Percentiles rank a stretch among this genome's conserved stretches.
phyloP scores from a whole-genome alignment of 2,797 vertebrate species.

The Premnoplex brunnescens region DNA sequence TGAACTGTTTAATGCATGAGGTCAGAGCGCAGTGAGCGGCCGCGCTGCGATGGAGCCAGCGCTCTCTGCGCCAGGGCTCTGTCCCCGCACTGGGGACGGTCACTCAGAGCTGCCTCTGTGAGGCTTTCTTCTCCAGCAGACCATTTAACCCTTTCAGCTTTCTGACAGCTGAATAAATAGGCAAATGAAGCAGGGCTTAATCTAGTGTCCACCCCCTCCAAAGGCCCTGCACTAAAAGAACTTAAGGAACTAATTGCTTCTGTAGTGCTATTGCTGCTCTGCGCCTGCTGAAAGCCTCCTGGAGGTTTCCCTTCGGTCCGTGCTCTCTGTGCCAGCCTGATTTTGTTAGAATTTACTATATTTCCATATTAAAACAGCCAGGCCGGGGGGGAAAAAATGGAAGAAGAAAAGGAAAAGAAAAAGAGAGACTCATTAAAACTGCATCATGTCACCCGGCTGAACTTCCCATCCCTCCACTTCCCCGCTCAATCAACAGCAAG shows the following conservation, averaged over 20 bases:
- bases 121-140: conserved; percentile 13
- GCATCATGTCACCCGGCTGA: conserved; percentile 56
- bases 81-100: background rate
- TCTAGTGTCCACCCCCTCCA: conserved; percentile 28
- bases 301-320: conserved; percentile 7
- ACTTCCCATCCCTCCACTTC: conserved; percentile 59
- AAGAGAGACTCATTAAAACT: conserved; percentile 60
- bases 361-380: conserved; percentile 47
- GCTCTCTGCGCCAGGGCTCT: background rate
- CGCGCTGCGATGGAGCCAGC: background rate
- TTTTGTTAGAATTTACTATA: conserved; percentile 34
- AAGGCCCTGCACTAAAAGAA: conserved; percentile 24
- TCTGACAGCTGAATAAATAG: conserved; percentile 39
- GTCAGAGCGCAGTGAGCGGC: background rate
- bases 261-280: conserved; percentile 8
- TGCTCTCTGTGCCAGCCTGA: background rate
- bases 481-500: conserved; percentile 45
- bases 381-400: background rate
- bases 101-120: background rate
- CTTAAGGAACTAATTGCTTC: conserved; percentile 46
- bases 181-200: conserved; percentile 52
- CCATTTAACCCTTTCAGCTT: conserved; percentile 37
- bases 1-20: background rate
- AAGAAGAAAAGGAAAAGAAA: conserved; percentile 26
- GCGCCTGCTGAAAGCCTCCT: conserved; percentile 2